Percentiles rank a stretch among this genome's conserved stretches.
phyloP scores from a whole-genome alignment of 2,113 vertebrate species.

The Sturnus vulgaris region DNA sequence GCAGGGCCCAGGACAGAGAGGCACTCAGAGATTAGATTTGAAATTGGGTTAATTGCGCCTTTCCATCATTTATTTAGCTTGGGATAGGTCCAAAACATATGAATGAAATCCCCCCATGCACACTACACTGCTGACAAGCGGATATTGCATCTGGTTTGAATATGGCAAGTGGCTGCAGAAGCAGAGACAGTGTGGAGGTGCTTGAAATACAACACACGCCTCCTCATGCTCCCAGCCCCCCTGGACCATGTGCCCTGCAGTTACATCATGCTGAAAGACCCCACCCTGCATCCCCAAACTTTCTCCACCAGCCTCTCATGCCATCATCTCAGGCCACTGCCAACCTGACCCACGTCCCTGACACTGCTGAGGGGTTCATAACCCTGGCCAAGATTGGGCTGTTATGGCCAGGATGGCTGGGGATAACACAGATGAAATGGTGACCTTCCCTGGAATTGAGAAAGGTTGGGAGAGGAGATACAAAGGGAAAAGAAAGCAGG shows the following conservation, averaged over 20 bases:
- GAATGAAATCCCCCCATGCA: constrained; percentile 31
- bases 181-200: constrained; percentile 33
- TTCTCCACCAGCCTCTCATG: background rate
- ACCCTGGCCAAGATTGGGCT: background rate
- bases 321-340: background rate
- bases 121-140: constrained; percentile 16
- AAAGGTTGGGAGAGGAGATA: background rate
- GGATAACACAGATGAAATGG: background rate
- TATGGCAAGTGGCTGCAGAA: constrained; percentile 36
- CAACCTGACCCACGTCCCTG: background rate
- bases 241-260: background rate
- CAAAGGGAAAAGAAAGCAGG: background rate
- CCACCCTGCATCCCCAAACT: background rate
- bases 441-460: background rate
- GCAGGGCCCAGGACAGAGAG: constrained; percentile 14
- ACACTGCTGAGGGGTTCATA: background rate
- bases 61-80: constrained; percentile 63
- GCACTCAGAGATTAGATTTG: constrained; percentile 35
- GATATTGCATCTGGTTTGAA: constrained; percentile 68
- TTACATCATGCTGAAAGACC: background rate
- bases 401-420: background rate
- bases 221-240: background rate
- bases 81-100: constrained; percentile 21
- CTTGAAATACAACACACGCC: constrained; percentile 50
- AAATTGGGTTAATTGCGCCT: constrained; percentile 59